phyloP scores from a whole-genome alignment of 2,113 vertebrate genomes.

The Marmota flaviventris region DNA sequence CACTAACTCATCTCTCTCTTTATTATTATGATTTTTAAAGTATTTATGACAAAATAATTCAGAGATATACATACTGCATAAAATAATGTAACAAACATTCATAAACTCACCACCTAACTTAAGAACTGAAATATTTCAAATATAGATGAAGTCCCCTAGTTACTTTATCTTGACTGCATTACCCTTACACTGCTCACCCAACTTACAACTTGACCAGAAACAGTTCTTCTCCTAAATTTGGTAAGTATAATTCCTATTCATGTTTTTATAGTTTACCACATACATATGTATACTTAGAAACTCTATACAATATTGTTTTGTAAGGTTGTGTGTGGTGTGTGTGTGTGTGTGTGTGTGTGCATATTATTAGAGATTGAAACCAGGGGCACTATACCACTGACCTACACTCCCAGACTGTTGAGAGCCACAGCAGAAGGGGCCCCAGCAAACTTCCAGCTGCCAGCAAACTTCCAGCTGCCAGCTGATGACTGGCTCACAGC shows the following conservation, averaged over 20 bases:
- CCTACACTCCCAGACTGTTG: no score
- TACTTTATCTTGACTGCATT: neutral
- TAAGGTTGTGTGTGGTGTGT: neutral
- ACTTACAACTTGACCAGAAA: neutral
- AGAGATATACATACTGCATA: neutral
- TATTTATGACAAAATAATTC: conserved; percentile 12
- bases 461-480: no score
- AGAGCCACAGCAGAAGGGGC: no score
- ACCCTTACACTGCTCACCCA: fast-evolving
- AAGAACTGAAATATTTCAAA: neutral
- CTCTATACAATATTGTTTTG: neutral
- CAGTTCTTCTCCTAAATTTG: neutral
- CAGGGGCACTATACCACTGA: no score
- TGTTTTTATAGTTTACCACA: neutral
- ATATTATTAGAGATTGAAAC: no score
- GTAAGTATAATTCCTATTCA: neutral
- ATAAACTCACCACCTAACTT: neutral
- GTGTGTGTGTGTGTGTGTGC: no score
- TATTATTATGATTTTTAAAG: neutral
- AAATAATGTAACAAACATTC: neutral
- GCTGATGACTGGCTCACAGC: no score
- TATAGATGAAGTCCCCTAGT: neutral
- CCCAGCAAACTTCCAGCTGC: no score
- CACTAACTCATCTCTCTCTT: neutral
- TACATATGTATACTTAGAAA: neutral